Conservation (phyloP, 2,888 invertebrate species). For the Loripinus fragilis region DNA sequence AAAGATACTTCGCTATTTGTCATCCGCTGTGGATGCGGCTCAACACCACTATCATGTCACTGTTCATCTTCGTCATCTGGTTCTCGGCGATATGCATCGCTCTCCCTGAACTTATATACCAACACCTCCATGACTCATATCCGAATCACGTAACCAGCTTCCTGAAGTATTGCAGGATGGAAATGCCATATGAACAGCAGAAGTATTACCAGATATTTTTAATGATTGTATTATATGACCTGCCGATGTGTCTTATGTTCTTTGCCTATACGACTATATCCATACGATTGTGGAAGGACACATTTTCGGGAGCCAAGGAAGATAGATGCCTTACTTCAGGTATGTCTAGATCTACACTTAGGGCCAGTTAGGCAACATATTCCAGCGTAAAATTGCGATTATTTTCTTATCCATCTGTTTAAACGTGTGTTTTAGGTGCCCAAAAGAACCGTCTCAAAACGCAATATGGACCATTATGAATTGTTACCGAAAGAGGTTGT, state of each 20-base stretch:
- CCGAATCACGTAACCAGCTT: slow-evolving; percentile 71
- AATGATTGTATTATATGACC: slow-evolving; percentile 87
- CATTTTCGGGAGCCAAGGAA: slow-evolving; percentile 45
- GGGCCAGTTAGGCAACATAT: no score
- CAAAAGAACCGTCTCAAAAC: no score
- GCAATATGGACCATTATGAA: no score
- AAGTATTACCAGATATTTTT: slow-evolving; percentile 71
- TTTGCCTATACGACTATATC: slow-evolving; percentile 79
- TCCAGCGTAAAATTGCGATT: no score
- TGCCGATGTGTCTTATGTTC: slow-evolving; percentile 86
- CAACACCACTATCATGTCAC: slow-evolving; percentile 91
- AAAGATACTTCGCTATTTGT: slow-evolving; percentile 98
- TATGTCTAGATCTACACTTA: no score
- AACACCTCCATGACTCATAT: slow-evolving; percentile 54
- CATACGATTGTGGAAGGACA: slow-evolving; percentile 75
- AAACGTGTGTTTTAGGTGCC: no score
- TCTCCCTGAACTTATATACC: slow-evolving; percentile 76
- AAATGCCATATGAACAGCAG: slow-evolving; percentile 49
- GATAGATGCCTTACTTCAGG: neutral
- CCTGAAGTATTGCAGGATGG: slow-evolving; percentile 70
- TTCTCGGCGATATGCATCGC: slow-evolving; percentile 86
- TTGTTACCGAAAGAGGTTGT: no score
- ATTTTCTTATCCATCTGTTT: no score
- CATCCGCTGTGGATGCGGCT: slow-evolving; percentile 94
- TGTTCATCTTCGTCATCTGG: slow-evolving; percentile 93